Base-by-base conservation (phyloP, 2,888 invertebrate genomes). In the Selenia dentaria region DNA sequence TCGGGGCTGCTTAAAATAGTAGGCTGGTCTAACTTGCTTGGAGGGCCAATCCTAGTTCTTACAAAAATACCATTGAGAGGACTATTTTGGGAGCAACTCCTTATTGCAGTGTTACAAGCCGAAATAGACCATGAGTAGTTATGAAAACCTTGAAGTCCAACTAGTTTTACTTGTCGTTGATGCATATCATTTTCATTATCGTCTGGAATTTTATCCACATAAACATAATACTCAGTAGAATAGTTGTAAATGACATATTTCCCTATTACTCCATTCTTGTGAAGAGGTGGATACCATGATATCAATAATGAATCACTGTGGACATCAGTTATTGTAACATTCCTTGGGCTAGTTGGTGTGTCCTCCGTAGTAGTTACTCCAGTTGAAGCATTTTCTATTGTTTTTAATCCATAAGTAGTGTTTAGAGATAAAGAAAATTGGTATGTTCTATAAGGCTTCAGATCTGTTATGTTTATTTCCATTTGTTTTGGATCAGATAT, bases 371-470 rank as follows among this genome's bases (percentile, higher is more conserved):
- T 97, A 2, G 94, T 94, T 26, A 92, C 92, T 37, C 91, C 90
- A 62, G 45, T 94, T 83, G 83, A 95, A 92, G 78, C 80, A 75
- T 86, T 87, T 55, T 85, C 81, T 49, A 83, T 75, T 33, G 73
- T 74, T 64, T 80, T 87, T 37, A 75, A 54, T 0, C 89, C 90
- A 70, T 80, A 79, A 24, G 68, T 77, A 32, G 88, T 89, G 20
- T 82, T 91, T 54, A 96, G 93, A 22, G 94, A 91, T 51, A 97
- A 92, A 12, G 90, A 88, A 33, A 96, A 91, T 74, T 92, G 93
- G 66, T 97, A 97, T 0, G 93, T 94, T 2, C 94, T 94, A 67
- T 94, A 96, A 0, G 97, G 96, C 57, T 93, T 92, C 38, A 97
- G 82, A 36, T 91, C 87, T 0, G 83, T 86, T n/a, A 96, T 92